Evolutionary conservation across 2,113 vertebrate genomes (phyloP).

Genomic region (Spea multiplicata): DNA sequence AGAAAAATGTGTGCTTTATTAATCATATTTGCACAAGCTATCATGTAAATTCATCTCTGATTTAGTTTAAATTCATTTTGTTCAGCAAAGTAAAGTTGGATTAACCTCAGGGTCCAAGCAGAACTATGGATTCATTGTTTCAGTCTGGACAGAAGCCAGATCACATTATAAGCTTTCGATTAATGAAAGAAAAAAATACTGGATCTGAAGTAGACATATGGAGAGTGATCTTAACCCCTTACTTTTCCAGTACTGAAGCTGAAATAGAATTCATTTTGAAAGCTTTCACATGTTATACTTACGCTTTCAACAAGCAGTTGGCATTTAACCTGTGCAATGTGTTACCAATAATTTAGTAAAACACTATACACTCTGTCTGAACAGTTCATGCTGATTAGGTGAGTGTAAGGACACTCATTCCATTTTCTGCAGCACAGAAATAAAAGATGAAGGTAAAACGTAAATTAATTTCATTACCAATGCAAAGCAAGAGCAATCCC

Average conservation of each 20-base stretch:
- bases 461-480: too few relatives aligned
- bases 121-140: conserved; percentile 63
- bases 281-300: conserved; percentile 7
- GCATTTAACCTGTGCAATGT: not conserved
- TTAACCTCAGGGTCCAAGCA: conserved; percentile 59
- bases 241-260: not conserved
- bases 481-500: too few relatives aligned
- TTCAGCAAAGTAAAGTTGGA: conserved; percentile 59
- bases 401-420: too few relatives aligned
- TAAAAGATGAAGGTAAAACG: too few relatives aligned
- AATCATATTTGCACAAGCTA: conserved; percentile 63
- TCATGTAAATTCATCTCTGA: conserved; percentile 63
- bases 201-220: conserved; percentile 36
- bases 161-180: conserved; percentile 55
- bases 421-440: too few relatives aligned
- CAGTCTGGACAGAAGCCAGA: conserved; percentile 59
- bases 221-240: conserved; percentile 22
- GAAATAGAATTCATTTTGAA: conserved; percentile 21
- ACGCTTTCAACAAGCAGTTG: not conserved
- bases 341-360: not conserved
- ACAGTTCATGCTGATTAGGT: too few relatives aligned
- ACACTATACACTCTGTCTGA: too few relatives aligned
- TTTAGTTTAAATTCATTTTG: conserved; percentile 62
- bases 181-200: conserved; percentile 35
- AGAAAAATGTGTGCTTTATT: conserved; percentile 58